phyloP scores from a whole-genome alignment of 1,140 invertebrate genomes.

The Pectinophora gossypiella region DNA sequence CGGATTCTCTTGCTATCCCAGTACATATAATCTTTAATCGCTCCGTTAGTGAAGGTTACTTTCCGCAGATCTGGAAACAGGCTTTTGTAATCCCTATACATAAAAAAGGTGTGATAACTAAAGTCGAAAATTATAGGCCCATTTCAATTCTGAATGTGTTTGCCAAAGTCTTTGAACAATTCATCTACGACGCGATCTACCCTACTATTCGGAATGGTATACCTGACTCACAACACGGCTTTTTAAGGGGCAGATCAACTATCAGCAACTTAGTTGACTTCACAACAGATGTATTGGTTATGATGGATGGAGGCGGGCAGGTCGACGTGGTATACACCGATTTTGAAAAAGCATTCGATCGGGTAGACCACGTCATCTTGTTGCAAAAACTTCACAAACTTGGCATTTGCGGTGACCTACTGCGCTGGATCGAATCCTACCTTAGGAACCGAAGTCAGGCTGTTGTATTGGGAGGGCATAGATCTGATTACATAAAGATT shows the following conservation, averaged over 20 bases:
- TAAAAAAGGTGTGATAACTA: constrained; percentile 7
- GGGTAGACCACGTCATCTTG: constrained; percentile 14
- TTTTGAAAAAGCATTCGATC: constrained; percentile 34
- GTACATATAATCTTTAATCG: neutral
- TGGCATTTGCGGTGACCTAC: constrained; percentile 15
- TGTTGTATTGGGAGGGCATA: no score
- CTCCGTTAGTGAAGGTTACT: neutral
- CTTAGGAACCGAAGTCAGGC: constrained; percentile 11
- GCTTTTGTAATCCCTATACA: constrained; percentile 8
- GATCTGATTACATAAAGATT: no score
- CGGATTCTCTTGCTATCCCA: neutral
- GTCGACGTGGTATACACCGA: constrained; percentile 35
- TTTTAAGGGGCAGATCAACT: constrained; percentile 13
- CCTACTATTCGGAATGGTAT: neutral
- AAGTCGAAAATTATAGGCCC: constrained; percentile 11
- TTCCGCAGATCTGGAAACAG: constrained; percentile 12
- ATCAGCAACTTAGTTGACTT: constrained; percentile 14
- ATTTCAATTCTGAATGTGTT: constrained; percentile 11
- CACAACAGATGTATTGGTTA: constrained; percentile 11
- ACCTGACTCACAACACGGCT: constrained; percentile 12
- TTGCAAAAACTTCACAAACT: constrained; percentile 11
- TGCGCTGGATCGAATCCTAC: constrained; percentile 29
- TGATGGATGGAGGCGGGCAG: constrained; percentile 19
- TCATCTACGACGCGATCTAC: constrained; percentile 9
- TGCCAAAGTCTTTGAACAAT: constrained; percentile 11